Base-by-base conservation (phyloP, 2,113 vertebrate species). In the mouse (Mus musculus) region DNA sequence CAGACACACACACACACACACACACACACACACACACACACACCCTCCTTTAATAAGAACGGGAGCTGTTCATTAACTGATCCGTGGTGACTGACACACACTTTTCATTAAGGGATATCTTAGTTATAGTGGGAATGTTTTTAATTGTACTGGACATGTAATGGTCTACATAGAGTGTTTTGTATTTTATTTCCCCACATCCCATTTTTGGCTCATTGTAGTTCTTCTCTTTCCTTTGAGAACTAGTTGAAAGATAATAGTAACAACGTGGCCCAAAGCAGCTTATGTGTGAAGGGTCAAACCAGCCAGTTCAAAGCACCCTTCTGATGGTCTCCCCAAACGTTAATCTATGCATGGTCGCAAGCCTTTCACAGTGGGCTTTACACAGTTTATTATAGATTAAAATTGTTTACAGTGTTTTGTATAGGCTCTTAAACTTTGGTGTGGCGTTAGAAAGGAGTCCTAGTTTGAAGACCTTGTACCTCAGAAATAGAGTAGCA, bases 191-290 rank as follows among this genome's bases (percentile, higher is more conserved):
- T 91, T 94, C 85, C 85, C 59, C 76, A 65, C n/a, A 52, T 75
- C 8, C 49, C 84, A 59, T 80, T 86, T 90, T 59, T 49, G 17
- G 42, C 84, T 94, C 46, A 30, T 49, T 89, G 65, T 33, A 59
- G 6, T 92, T 85, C 54, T 63, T 91, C 91, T 96, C 93, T 69
- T 80, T 88, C 33, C 59, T 93, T 93, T 59, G 95, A 71, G 20
- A 87, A 96, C 20, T 67, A 76, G 12, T 95, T 65, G 11, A 77
- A 92, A 30, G 42, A 49, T 12, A 90, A 75, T 84, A 80, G 72
- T 42, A 88, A 92, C 73, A 89, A 87, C n/a, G 39, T 61, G 26
- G 11, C 77, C 92, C 20, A 22, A 54, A 69, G 52, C 65, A 94
- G 19, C 61, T 76, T 73, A 0, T 73, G 73, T 87, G 87, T 75